Conservation (phyloP, 1,140 invertebrate species). For the Magallana gigas region DNA sequence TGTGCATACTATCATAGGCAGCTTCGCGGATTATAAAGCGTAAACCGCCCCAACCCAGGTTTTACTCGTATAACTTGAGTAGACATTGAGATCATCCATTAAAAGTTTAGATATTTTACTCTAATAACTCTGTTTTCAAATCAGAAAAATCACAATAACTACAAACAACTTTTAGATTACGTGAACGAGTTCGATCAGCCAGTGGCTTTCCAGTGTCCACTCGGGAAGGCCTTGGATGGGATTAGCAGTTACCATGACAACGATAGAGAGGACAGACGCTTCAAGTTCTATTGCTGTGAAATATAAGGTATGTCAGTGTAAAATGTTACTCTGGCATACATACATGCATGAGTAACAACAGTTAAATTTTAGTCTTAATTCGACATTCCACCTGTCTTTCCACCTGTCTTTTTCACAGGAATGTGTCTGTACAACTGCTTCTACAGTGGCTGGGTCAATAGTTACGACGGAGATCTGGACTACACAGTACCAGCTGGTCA, state of each 20-base stretch:
- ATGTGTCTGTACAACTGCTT: constrained; percentile 39
- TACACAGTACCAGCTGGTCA: constrained; percentile 40
- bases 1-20: no score
- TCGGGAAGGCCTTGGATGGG: constrained; percentile 45
- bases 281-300: constrained; percentile 57
- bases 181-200: constrained; percentile 57
- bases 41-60: no score
- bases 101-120: no score
- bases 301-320: neutral
- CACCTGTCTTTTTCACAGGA: neutral
- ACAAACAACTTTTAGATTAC: constrained; percentile 34
- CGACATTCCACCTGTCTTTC: no score
- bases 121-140: no score
- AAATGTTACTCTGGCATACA: no score
- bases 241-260: constrained; percentile 56
- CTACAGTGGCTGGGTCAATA: constrained; percentile 41
- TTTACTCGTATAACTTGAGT: no score
- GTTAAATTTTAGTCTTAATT: no score
- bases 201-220: constrained; percentile 51
- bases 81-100: no score
- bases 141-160: no score
- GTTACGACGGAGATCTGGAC: constrained; percentile 41
- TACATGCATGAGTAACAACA: no score
- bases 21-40: no score
- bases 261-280: constrained; percentile 57